phyloP scores from a whole-genome alignment of 2,113 vertebrate species.

The Oophaga pumilio region DNA sequence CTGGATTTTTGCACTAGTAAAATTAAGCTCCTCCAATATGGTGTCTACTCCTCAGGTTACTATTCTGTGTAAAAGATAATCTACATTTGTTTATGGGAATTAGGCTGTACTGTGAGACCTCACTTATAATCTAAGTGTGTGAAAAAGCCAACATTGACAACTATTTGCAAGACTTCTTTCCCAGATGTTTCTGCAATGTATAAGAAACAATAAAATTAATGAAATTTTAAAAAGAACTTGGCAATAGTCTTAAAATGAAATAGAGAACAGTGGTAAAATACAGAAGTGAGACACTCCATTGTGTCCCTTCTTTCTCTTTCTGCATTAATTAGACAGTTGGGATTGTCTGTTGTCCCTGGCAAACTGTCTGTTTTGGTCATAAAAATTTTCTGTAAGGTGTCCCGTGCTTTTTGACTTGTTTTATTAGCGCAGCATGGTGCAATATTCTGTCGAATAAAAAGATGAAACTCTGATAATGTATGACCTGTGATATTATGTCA shows the following conservation, averaged over 20 bases:
- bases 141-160: background rate
- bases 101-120: background rate
- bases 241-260: slow-evolving; percentile 26
- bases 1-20: slow-evolving; percentile 32
- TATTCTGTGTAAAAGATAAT: slow-evolving; percentile 7
- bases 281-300: background rate
- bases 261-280: slow-evolving; percentile 26
- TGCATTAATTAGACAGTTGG: background rate
- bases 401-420: too few species aligned
- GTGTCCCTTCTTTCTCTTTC: background rate
- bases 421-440: too few species aligned
- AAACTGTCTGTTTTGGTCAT: background rate
- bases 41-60: slow-evolving; percentile 24
- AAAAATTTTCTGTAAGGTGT: background rate
- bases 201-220: background rate
- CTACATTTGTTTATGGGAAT: background rate
- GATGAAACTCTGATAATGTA: too few species aligned
- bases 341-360: background rate
- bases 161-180: slow-evolving; percentile 27
- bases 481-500: too few species aligned
- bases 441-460: too few species aligned
- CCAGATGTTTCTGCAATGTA: slow-evolving; percentile 21
- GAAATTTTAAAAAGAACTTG: background rate
- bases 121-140: background rate
- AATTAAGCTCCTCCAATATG: background rate